Evolutionary conservation across 2,113 vertebrate species (phyloP).

Genomic region (Heterotis niloticus): DNA sequence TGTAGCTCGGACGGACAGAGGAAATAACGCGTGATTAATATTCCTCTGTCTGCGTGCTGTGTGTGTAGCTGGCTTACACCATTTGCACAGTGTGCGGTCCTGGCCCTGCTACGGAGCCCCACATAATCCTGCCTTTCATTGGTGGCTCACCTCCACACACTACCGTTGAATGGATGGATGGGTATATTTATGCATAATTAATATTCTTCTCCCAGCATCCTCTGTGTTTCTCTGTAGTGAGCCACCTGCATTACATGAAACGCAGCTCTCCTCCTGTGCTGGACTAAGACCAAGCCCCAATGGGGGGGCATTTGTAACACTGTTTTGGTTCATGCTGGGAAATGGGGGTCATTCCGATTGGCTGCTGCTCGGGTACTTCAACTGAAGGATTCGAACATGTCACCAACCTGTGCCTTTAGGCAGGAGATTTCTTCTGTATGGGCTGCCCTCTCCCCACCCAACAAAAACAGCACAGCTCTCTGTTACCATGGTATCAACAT

Average conservation of each 20-base stretch:
- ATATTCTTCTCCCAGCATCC: constrained; percentile 1
- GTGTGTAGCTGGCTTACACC: constrained; percentile 2
- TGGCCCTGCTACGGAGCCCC: constrained; percentile 5
- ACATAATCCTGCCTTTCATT: constrained; percentile 1
- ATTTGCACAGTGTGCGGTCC: background rate
- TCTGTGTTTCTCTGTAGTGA: background rate
- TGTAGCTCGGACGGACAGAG: background rate
- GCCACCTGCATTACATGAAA: background rate
- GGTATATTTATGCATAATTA: constrained; percentile 19
- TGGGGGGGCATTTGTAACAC: background rate
- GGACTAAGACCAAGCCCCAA: background rate
- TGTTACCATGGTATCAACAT: background rate
- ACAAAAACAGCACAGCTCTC: background rate
- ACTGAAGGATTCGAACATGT: background rate
- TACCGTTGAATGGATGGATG: background rate
- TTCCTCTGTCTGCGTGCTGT: constrained; percentile 11
- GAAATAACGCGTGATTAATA: constrained; percentile 9
- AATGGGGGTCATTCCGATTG: background rate
- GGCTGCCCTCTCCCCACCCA: background rate
- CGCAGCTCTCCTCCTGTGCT: background rate
- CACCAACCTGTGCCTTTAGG: background rate
- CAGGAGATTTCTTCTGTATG: background rate
- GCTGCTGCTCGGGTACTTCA: background rate
- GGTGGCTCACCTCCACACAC: constrained; percentile 3
- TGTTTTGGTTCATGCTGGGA: background rate